Percentiles rank a stretch among this genome's conserved stretches.
Evolutionary conservation across 2,888 invertebrate genomes (phyloP).

Genomic region (Trisateles emortualis): DNA sequence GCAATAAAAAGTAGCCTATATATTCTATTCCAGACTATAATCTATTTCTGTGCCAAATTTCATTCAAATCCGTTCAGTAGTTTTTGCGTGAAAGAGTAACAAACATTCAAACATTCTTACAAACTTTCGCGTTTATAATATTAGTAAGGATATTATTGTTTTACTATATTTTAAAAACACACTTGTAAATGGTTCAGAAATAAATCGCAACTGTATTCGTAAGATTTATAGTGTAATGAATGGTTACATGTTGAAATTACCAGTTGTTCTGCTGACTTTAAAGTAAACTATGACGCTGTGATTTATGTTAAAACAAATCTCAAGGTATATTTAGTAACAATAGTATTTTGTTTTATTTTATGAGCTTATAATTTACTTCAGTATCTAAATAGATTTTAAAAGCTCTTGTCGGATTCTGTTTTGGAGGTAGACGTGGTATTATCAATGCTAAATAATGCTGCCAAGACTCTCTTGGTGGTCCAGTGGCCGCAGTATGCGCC

Average conservation of each 20-base stretch:
- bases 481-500: too few relatives aligned
- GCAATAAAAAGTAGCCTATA: too few relatives aligned
- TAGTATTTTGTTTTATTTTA: conserved; percentile 21
- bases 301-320: conserved; percentile 7
- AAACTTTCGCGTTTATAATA: too few relatives aligned
- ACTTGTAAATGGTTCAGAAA: neutral
- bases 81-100: too few relatives aligned
- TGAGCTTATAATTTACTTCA: conserved; percentile 8
- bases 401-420: neutral
- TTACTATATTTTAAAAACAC: too few relatives aligned
- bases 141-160: too few relatives aligned
- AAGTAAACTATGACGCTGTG: conserved; percentile 8
- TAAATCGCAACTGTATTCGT: neutral
- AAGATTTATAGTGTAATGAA: neutral
- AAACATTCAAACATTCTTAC: too few relatives aligned
- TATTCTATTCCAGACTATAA: too few relatives aligned
- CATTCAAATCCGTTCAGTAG: too few relatives aligned
- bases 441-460: too few relatives aligned
- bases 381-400: neutral
- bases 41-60: too few relatives aligned
- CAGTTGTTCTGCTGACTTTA: neutral
- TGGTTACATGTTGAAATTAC: conserved; percentile 1
- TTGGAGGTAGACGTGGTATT: neutral
- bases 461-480: too few relatives aligned
- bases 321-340: conserved; percentile 14